Base-by-base conservation (phyloP, 2,888 invertebrate species). In the Abrostola triplasia region DNA sequence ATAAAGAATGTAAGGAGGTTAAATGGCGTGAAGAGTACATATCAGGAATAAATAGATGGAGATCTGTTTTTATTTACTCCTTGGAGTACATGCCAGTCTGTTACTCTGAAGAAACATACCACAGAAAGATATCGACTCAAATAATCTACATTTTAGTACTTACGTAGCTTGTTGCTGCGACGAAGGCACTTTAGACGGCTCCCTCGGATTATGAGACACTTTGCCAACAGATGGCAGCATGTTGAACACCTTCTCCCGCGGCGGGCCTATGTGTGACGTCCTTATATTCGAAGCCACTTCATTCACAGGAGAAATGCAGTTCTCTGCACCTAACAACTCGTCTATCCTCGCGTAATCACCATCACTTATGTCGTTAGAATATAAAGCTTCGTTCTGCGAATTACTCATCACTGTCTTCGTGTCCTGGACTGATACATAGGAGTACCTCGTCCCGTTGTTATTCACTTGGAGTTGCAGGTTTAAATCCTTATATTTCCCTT, bases 381-480 rank as follows among this genome's bases (percentile, higher is more conserved):
- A 94, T 59, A 94, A 79, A 4, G 86, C 93, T 68, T 94, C 94
- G 67, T 94, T 94, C 76, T 93, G 93, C 0, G 92, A 93, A 68
- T 94, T 94, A 67, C 93, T 93, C 92, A 94, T 94, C 9, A 93
- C 92, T 12, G 85, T 92, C 64, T 91, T 94, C 0, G 93, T 90
- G 54, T 95, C 95, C 36, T 94, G 94, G 0, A 93, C 93, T 0
- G 95, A 92, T 0, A 95, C 94, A 67, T 95, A 95, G 0, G 95
- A 94, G 65, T 94, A 95, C 36, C 91, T 87, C 0, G 94, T 93
- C 0, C 95, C 95, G 80, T 93, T 93, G 59, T 94, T 95, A 47
- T 94, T 95, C 0, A 95, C 95, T 80, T 95, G 95, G 36, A 95
- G 64, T 63, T 94, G 95, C 0, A 95, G 79, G 66, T 95, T 95